These are phyloP conservation scores for Phodopus roborovskii DNA, from an alignment of 2,113 vertebrate species.

Conservation along the genomic window DNA sequence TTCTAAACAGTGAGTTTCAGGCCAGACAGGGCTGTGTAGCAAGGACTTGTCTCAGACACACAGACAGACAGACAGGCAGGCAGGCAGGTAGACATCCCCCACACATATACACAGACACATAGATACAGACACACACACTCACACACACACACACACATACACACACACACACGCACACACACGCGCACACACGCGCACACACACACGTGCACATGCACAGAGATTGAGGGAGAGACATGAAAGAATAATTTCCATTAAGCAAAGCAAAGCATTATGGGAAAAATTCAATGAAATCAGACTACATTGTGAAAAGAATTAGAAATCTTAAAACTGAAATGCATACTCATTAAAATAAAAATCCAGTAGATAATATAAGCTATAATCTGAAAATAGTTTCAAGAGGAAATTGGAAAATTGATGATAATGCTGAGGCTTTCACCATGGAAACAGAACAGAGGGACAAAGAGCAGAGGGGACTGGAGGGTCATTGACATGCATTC, in stretches of 20 bases:
- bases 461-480: not conserved
- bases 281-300: slow-evolving; percentile 10
- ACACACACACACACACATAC: not conserved
- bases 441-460: slow-evolving; percentile 4
- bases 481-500: not conserved
- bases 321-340: slow-evolving; percentile 30
- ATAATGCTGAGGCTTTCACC: not conserved
- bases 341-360: slow-evolving; percentile 37
- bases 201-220: not conserved
- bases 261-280: not conserved
- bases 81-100: too few species aligned
- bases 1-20: not conserved
- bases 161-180: not conserved
- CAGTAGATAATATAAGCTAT: not conserved
- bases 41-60: not conserved
- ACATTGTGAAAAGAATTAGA: not conserved
- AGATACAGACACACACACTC: not conserved
- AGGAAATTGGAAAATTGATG: slow-evolving; percentile 32
- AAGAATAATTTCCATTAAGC: slow-evolving; percentile 7
- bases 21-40: not conserved
- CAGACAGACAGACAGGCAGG: too few species aligned
- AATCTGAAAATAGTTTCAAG: slow-evolving; percentile 1
- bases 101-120: not conserved
- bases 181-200: too few species aligned
- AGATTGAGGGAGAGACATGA: not conserved